Base-by-base conservation (phyloP, 2,888 invertebrate species). In the Pyrgus malvae region DNA sequence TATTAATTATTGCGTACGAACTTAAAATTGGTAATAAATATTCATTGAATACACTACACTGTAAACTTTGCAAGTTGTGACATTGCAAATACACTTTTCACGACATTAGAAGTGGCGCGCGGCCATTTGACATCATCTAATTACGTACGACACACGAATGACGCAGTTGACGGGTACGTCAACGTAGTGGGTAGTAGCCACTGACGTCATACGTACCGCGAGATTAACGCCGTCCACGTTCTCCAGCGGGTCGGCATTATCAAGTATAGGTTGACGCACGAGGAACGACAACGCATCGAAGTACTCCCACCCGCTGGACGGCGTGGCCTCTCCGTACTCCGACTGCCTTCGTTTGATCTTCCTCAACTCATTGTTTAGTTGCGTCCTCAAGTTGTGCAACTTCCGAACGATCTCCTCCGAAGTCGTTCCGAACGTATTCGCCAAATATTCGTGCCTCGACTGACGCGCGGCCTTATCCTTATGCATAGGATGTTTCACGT, bases 361-460 rank as follows among this genome's bases (percentile, higher is more conserved):
- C 60, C 89, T 67, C 72, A 88, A 59, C 63, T 89, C 89, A 55
- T 83, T 83, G 63, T 87, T 86, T 45, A 83, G 83, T 66, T 88
- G 89, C 19, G 85, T 78, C 60, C 88, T 68, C 67, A 89, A 70
- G 70, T 89, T 88, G 64, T 89, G 88, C 53, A 87, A 71, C 60
- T 89, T 89, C 53, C 87, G 70, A 48, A 72, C 79, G 50, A 89
- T 86, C 64, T 88, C 88, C 56, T 86, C 88, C 0, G 71, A 54
- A 1, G 81, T 79, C 3, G 88, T 88, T 0, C 70, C 75, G 56
- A 89, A 87, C 57, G 74, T 65, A 2, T 69, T 70, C n/a, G 88
- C 87, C 51, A 89, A 64, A 54, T 72, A 80, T 33, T 87, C 85
- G 6, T 75, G 64, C 56, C 76, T 84, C 33, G 63, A 57, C 17